Evolutionary conservation across 2,113 vertebrate genomes (phyloP).

Genomic region (Neodon shergylaensis): DNA sequence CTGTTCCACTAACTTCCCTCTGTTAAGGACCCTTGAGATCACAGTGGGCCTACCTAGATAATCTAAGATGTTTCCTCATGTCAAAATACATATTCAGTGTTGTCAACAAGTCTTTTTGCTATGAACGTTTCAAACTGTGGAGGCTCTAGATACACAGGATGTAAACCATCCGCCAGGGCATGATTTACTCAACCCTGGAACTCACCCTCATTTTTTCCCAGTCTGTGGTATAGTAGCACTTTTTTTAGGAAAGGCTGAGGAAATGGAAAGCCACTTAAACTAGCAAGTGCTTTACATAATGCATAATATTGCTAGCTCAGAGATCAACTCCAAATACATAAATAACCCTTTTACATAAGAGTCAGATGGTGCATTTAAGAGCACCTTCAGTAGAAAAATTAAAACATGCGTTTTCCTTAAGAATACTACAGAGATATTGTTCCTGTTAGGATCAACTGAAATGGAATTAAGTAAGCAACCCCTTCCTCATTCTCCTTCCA

Average conservation of each 20-base stretch:
- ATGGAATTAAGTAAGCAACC: not conserved
- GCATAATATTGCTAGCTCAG: not conserved
- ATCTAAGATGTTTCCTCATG: not conserved
- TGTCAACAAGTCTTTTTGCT: not conserved
- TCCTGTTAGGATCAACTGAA: not conserved
- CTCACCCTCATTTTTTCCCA: not conserved
- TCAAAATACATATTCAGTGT: not conserved
- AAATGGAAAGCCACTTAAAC: slow-evolving; percentile 15
- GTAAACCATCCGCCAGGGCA: not conserved
- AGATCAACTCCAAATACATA: slow-evolving; percentile 16
- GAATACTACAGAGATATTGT: not conserved
- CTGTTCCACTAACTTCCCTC: not conserved
- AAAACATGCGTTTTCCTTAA: not conserved
- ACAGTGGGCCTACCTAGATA: not conserved
- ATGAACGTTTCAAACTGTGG: not conserved
- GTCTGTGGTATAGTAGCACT: not conserved
- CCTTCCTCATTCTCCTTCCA: not conserved
- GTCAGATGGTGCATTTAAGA: not conserved
- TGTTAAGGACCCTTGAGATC: not conserved
- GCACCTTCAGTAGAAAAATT: not conserved
- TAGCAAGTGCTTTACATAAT: not conserved
- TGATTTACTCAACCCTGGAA: not conserved
- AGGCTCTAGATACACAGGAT: not conserved
- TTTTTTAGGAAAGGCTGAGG: not conserved
- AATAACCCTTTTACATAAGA: not conserved